Base-by-base conservation (phyloP, 2,113 vertebrate species). In the Pedionomus torquatus region DNA sequence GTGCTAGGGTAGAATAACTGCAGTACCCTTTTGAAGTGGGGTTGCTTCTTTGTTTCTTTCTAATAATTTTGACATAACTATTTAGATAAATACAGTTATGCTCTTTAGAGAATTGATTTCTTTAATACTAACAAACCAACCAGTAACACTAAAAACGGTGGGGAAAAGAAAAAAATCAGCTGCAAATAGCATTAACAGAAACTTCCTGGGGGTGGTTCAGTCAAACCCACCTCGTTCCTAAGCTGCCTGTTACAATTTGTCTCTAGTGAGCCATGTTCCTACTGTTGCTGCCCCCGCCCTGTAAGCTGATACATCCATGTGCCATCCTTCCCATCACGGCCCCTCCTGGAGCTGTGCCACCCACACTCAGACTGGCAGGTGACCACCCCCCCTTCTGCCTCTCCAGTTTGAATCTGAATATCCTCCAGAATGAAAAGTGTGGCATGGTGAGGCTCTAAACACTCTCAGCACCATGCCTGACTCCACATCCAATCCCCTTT, bases 341-440 rank as follows among this genome's bases (percentile, higher is more conserved):
- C 95, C 46, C 83, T 89, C 83, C 91, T 81, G 76, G 69, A 97
- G 91, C 83, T 80, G 60, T 72, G 83, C 61, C 86, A 95, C 94
- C 89, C 91, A 96, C 91, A 69, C 39, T 76, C 87, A 93, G 91
- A 77, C 89, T 79, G 74, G 89, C 83, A 87, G 83, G 65, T 95
- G 94, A 97, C 87, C 93, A 89, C 48, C 57, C 25, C 13, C 16
- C 2, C 35, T 61, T 87, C 89, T 91, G 70, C 49, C 70, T 88
- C 82, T 84, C 35, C 74, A 58, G 66, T 24, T 79, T 64, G 30
- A 39, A 81, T 58, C 9, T 81, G 80, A 55, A 90, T 84, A 91
- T n/a, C 13, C 16, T 82, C 77, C 74, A 89, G 44, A 87, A 87
- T 21, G 30, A 41, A 31, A 93, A 91, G 57, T 23, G 58, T 2